These are phyloP conservation scores for Myiothlypis coronata DNA, from an alignment of 2,797 vertebrate species.

Conservation along the genomic window DNA sequence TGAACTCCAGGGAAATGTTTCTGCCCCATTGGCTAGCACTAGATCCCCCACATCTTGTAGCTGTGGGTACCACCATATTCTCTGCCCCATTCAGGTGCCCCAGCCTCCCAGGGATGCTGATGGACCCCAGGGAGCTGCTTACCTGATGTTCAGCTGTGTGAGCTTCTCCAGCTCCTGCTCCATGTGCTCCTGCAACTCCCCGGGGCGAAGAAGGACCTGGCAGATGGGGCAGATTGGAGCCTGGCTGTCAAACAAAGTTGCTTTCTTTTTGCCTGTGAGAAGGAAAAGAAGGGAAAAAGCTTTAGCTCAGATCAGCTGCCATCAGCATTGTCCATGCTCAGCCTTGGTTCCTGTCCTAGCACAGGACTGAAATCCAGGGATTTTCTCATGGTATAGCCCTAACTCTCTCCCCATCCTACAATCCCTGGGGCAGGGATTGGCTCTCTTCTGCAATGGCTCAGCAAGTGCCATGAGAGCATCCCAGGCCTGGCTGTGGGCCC, in stretches of 20 bases:
- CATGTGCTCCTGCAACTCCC: constrained; percentile 97
- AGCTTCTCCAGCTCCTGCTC: constrained; percentile 96
- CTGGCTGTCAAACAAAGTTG: constrained; percentile 96
- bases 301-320: background rate
- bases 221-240: constrained; percentile 97
- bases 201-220: constrained; percentile 92
- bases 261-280: constrained; percentile 96
- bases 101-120: background rate
- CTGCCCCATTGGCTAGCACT: background rate
- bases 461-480: background rate
- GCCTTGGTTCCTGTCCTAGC: background rate
- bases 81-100: background rate
- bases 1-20: background rate
- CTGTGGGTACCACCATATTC: background rate
- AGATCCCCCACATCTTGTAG: background rate
- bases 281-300: constrained; percentile 23
- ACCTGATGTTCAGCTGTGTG: constrained; percentile 90
- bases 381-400: background rate
- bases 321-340: fast-evolving
- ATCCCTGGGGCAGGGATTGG: background rate
- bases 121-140: constrained; percentile 21
- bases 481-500: background rate
- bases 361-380: background rate
- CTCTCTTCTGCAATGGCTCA: background rate
- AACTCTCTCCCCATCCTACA: fast-evolving